Base-by-base conservation (phyloP, 2,797 vertebrate species). In the Scomberomorus guttatus region DNA sequence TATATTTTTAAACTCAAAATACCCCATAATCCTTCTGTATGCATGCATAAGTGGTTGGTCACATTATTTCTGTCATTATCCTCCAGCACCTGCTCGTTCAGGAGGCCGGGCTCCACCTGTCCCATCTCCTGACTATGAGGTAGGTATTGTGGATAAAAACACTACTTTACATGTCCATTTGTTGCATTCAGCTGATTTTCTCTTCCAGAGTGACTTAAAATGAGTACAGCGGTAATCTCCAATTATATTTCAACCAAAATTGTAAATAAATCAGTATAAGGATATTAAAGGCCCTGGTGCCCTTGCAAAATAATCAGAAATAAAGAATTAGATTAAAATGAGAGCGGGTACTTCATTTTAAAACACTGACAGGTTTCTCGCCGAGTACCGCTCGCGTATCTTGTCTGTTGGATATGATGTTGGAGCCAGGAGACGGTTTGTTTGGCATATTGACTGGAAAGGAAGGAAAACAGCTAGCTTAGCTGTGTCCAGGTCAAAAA, bases 41-140 rank as follows among this genome's bases (percentile, higher is more conserved):
- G 0, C 6, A 18, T 50, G 29, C 46, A 67, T 10, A 37, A 52
- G 10, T 8, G 0, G 12, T 50, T 69, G 10, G 0, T 71, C 0
- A 37, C 14, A 27, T 44, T 64, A 11, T 57, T 48, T 71, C 0
- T 78, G n/a, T 77, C 7, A 2, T 72, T 37, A 6, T 74, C 61
- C 64, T 81, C 1, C 1, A 89, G 89, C 62, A 22, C 55, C 77
- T 13, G 37, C 60, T 51, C 85, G 15, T 0, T 4, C 79, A 0
- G 18, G 52, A 58, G 24, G 46, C n/a, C 65, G 51, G 0, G 69
- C 0, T 56, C 90, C 90, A 14, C 32, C 82, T 2, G 61, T 32
- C 17, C 84, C 86, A 0, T 64, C 83, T 2, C 48, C 81, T 5
- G 86, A 92, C 39, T 95, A 95, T 62, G 91, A 92, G 87, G 94